Evolutionary conservation across 2,113 vertebrate species (phyloP), one percentile per base, ranked within the genome.

Genomic region (Fukomys damarensis): DNA sequence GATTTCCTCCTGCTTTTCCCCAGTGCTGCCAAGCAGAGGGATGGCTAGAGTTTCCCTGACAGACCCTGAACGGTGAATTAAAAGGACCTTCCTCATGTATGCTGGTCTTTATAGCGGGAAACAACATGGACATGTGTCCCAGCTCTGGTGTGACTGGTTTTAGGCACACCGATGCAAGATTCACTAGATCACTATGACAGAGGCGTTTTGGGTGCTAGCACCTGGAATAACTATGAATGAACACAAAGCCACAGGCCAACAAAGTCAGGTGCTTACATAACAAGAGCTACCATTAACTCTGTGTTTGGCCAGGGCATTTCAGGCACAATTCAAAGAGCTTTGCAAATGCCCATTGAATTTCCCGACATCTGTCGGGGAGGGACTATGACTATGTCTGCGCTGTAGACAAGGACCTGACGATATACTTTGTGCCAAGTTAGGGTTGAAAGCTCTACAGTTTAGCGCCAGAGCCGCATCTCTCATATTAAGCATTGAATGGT

Each of bases 121-220:
- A 28, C 3, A 19, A 8, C 0, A 1, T 0, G 5, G 38, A 43
- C 17, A 10, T 7, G 41, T 0, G 32, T 10, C 12, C 46, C 63
- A 56, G 68, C 49, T 35, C 65, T 22, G 11, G 5, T 4, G 28
- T 56, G 89, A 59, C 80, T 52, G 54, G 35, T 38, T 76, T 54
- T 93, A 49, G 38, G 10, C 10, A 20, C n/a, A 32, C 26, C 0
- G 22, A 61, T n/a, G 10, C 28, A 13, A 13, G 35, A 24, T 30
- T 52, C 43, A 59, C 63, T 38, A 20, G 19, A 0, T 35, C n/a
- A 6, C 52, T 1, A 0, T 2, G 72, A 76, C 0, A 14, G 91
- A 80, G 4, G 4, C 11, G 66, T n/a, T n/a, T n/a, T 4, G 3
- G 28, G 41, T 32, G 49, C 58, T 28, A 56, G 91, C 20, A 65